A percentile compares a stretch with the other conserved stretches of the same genome.
These are phyloP conservation scores for Andrena camellia DNA, from an alignment of 2,888 invertebrate species.

Conservation along the genomic window DNA sequence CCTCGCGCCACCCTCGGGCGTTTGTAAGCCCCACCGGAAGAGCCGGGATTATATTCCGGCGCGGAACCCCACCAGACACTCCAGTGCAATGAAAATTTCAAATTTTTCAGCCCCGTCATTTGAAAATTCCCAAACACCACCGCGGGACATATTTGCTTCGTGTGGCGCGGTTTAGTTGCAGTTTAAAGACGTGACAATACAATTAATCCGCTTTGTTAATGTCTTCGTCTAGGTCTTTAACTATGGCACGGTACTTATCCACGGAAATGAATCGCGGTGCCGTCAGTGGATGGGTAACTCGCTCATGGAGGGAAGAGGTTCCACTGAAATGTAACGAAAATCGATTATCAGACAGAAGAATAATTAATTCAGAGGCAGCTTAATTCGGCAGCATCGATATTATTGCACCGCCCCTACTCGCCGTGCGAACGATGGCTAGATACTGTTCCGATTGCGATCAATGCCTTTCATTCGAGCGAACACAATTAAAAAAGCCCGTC, in stretches of 20 bases:
- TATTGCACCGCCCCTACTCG: slow-evolving; percentile 1
- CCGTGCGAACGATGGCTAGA: slow-evolving; percentile 1
- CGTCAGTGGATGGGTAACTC: background rate
- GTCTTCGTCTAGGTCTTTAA: background rate
- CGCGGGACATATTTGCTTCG: background rate
- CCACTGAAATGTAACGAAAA: background rate
- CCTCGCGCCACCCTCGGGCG: slow-evolving; percentile 65
- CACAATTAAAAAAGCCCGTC: slow-evolving; percentile 35
- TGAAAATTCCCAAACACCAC: slow-evolving; percentile 29
- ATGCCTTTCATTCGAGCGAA: slow-evolving; percentile 1
- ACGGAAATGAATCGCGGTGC: slow-evolving; percentile 10
- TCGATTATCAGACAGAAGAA: slow-evolving; percentile 19
- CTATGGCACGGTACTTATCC: background rate
- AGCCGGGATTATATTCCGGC: slow-evolving; percentile 51
- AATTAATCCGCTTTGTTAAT: slow-evolving; percentile 21
- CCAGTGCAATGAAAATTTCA: slow-evolving; percentile 42
- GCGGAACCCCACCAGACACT: slow-evolving; percentile 36
- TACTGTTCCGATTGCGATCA: slow-evolving; percentile 38
- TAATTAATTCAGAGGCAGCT: slow-evolving; percentile 34
- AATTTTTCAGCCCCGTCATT: slow-evolving; percentile 40
- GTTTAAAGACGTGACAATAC: background rate
- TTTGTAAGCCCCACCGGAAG: slow-evolving; percentile 33
- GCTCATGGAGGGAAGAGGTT: background rate
- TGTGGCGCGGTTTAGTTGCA: background rate
- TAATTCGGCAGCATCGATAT: slow-evolving; percentile 26